Conservation (phyloP, 2,113 vertebrate species). For the Saiga tatarica region DNA sequence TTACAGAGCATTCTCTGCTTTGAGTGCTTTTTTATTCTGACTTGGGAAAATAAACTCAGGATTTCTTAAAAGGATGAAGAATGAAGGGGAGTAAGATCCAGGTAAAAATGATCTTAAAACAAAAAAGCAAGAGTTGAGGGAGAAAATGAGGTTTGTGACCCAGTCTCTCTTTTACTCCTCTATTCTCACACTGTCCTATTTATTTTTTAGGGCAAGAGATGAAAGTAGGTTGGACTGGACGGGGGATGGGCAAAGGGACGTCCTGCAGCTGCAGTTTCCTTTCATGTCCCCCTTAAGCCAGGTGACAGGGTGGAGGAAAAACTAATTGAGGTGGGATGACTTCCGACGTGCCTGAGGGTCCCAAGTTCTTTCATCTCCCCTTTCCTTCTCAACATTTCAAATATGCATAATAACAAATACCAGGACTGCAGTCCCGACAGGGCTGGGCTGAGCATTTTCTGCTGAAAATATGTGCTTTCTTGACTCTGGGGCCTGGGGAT, state of each 20-base stretch:
- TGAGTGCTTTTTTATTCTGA: constrained; percentile 16
- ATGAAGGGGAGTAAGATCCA: background rate
- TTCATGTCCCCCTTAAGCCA: constrained; percentile 53
- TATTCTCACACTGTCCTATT: constrained; percentile 56
- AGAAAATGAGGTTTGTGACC: constrained; percentile 44
- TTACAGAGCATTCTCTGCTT: constrained; percentile 21
- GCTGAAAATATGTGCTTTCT: constrained; percentile 39
- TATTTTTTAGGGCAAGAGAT: constrained; percentile 71
- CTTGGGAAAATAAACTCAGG: constrained; percentile 48
- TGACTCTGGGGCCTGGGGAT: background rate
- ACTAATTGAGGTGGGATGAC: constrained; percentile 46
- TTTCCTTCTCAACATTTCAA: constrained; percentile 53
- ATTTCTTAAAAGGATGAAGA: background rate
- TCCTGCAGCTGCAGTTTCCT: constrained; percentile 47
- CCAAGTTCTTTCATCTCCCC: constrained; percentile 50
- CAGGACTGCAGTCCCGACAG: constrained; percentile 29
- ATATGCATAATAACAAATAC: constrained; percentile 57
- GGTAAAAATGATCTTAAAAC: constrained; percentile 41
- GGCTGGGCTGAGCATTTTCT: constrained; percentile 26
- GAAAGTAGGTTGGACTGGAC: constrained; percentile 63
- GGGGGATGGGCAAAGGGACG: constrained; percentile 46
- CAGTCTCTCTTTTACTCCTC: constrained; percentile 38
- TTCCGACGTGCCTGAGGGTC: constrained; percentile 40
- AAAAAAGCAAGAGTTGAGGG: background rate
- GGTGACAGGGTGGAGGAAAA: constrained; percentile 25